A percentile compares a stretch with the other conserved stretches of the same genome.
Evolutionary conservation across 2,888 invertebrate genomes (phyloP).

Genomic region (Caenorhabditis zanzibari): DNA sequence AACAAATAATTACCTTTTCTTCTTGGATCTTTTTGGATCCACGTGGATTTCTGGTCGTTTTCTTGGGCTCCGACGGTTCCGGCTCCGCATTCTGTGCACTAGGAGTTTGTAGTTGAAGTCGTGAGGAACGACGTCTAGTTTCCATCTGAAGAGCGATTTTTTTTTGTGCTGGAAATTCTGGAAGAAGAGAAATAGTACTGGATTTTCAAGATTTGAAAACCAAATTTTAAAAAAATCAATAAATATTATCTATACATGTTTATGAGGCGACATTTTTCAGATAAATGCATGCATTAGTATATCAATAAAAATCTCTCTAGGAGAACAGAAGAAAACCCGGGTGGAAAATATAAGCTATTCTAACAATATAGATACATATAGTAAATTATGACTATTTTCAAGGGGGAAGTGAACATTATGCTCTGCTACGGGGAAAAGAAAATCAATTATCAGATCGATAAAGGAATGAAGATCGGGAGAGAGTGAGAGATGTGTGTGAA

Average conservation of each 20-base stretch:
- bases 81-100: neutral
- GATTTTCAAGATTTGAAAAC: neutral
- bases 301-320: too few species aligned
- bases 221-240: too few species aligned
- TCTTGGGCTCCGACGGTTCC: neutral
- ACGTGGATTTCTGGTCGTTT: conserved; percentile 2
- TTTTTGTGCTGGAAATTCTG: neutral
- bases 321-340: too few species aligned
- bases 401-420: neutral
- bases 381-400: neutral
- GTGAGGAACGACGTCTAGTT: conserved; percentile 35
- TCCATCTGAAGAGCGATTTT: conserved; percentile 46
- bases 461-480: too few species aligned
- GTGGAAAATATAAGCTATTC: too few species aligned
- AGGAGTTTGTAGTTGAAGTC: conserved; percentile 15
- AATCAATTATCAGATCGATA: too few species aligned
- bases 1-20: neutral
- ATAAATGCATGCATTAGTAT: too few species aligned
- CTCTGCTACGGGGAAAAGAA: too few species aligned
- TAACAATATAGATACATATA: too few species aligned
- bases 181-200: neutral
- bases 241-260: too few species aligned
- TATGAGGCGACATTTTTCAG: too few species aligned
- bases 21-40: neutral
- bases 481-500: too few species aligned